Percentiles rank a stretch among this genome's conserved stretches.
Evolutionary conservation across 2,888 invertebrate species (phyloP).

Genomic region (Steinernema scapterisci): DNA sequence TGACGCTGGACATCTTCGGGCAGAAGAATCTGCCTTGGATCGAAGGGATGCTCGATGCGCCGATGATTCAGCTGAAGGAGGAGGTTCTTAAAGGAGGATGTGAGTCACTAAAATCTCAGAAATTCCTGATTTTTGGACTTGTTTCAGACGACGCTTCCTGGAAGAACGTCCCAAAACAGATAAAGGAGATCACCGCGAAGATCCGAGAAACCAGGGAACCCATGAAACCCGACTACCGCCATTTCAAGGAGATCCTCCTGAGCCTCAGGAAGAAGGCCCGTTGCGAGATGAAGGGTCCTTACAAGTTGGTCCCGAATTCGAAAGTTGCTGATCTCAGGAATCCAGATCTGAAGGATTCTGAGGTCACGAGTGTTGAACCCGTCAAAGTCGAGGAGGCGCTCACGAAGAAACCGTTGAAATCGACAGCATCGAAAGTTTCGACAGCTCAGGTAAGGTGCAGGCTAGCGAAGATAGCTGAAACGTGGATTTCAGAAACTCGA

Average conservation of each 20-base stretch:
- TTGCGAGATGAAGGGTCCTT: constrained; percentile 18
- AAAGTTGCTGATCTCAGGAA: too few relatives aligned
- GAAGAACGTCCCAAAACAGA: neutral
- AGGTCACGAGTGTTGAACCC: too few relatives aligned
- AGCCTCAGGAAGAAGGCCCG: neutral
- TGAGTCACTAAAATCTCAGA: neutral
- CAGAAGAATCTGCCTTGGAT: constrained; percentile 17
- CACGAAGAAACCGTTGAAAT: too few relatives aligned
- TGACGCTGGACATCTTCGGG: constrained; percentile 23
- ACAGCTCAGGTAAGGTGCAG: too few relatives aligned
- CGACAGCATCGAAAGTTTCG: too few relatives aligned
- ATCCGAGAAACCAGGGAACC: neutral
- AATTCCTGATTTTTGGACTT: neutral
- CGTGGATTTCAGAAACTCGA: too few relatives aligned
- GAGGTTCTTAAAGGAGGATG: neutral
- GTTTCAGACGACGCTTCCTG: neutral
- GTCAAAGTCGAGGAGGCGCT: too few relatives aligned
- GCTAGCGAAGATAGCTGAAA: too few relatives aligned
- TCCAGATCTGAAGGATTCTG: too few relatives aligned
- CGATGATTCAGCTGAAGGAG: neutral
- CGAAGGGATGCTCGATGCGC: neutral
- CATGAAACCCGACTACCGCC: constrained; percentile 1
- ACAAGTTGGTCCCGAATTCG: too few relatives aligned
- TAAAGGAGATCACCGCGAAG: neutral
- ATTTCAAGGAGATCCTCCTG: neutral